phyloP scores from a whole-genome alignment of 2,797 vertebrate species.

The Pangasius sanitwongsei region DNA sequence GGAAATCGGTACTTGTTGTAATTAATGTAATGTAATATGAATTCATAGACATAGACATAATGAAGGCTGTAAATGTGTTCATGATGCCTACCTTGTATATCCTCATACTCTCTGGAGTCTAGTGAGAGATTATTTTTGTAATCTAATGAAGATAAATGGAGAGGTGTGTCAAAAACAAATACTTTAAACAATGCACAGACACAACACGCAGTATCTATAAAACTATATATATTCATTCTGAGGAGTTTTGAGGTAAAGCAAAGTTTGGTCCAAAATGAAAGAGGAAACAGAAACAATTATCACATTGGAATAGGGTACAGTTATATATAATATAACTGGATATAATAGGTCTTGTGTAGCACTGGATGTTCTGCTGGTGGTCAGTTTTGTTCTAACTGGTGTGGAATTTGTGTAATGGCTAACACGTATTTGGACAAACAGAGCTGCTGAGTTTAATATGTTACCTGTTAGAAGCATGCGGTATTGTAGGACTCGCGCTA shows the following conservation, averaged over 20 bases:
- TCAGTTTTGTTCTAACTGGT: neutral
- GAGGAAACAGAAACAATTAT: neutral
- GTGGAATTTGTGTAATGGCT: conserved; percentile 37
- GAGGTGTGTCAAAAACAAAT: conserved; percentile 9
- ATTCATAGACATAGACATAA: neutral
- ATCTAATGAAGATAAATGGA: conserved; percentile 75
- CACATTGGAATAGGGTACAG: neutral
- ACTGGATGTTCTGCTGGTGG: neutral
- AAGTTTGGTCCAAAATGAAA: neutral
- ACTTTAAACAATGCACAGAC: neutral
- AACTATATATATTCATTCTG: neutral
- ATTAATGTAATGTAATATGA: neutral
- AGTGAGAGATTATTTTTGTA: conserved; percentile 96
- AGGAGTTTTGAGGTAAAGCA: neutral
- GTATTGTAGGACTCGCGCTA: conserved; percentile 90
- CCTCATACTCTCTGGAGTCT: conserved; percentile 89
- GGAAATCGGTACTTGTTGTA: neutral
- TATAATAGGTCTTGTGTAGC: conserved; percentile 7
- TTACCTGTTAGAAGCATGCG: conserved; percentile 91
- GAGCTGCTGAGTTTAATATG: conserved; percentile 22
- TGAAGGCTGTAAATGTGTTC: neutral
- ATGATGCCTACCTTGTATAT: conserved; percentile 86
- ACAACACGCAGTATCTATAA: neutral
- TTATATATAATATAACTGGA: too few relatives aligned
- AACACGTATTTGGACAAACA: conserved; percentile 21